A percentile compares a stretch with the other conserved stretches of the same genome.
Conservation (phyloP, 2,797 vertebrate species). For the Uromys caudimaculatus region DNA sequence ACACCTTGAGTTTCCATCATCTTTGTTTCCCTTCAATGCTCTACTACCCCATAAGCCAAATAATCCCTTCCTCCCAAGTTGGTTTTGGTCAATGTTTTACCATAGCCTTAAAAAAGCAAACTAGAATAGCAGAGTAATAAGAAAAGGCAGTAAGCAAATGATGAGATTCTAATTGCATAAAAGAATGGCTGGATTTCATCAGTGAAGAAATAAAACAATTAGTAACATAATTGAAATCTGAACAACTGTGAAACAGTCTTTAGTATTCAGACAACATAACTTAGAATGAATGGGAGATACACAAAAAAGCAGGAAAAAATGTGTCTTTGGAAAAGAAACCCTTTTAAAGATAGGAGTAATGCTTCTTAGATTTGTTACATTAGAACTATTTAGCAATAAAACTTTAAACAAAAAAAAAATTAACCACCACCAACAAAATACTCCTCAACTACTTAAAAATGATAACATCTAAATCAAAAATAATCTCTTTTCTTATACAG, state of each 20-base stretch:
- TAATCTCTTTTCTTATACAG: not conserved
- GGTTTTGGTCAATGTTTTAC: not conserved
- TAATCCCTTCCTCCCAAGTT: not conserved
- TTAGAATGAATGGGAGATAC: not conserved
- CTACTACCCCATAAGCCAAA: not conserved
- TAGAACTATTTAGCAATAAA: not conserved
- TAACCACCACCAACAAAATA: not conserved
- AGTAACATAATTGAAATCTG: conserved; percentile 12
- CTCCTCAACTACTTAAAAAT: not conserved
- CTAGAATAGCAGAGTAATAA: not conserved
- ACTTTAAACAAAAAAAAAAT: not conserved
- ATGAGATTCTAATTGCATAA: conserved; percentile 38
- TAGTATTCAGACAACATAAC: not conserved
- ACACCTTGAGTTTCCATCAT: not conserved
- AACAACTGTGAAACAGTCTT: not conserved
- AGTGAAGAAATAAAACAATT: not conserved
- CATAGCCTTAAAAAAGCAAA: not conserved
- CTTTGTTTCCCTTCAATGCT: not conserved
- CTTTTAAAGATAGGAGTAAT: not conserved
- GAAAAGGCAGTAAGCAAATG: not conserved
- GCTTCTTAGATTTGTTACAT: not conserved
- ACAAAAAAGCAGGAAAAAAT: not conserved
- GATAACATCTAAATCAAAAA: not conserved
- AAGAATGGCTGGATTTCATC: not conserved
- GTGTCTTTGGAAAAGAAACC: not conserved